phyloP scores from a whole-genome alignment of 2,113 vertebrate species.

The Melanerpes formicivorus region DNA sequence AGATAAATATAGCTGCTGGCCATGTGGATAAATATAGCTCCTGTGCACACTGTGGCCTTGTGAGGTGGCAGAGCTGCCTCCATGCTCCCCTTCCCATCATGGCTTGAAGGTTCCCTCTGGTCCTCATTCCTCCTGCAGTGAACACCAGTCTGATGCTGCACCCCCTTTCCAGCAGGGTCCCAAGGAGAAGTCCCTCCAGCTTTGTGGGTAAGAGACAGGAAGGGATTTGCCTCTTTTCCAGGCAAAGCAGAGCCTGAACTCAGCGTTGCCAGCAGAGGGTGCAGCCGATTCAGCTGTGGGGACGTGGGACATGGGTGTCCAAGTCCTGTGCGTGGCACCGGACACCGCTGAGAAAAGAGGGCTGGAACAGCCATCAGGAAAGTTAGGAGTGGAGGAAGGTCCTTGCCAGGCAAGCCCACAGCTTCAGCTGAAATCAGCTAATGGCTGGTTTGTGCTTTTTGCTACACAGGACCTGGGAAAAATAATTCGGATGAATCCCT shows the following conservation, averaged over 20 bases:
- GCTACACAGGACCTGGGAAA: not conserved
- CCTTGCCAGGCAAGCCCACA: not conserved
- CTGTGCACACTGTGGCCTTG: not conserved
- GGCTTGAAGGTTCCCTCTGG: not conserved
- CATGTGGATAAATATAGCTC: conserved; percentile 26
- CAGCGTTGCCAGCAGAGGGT: conserved; percentile 35
- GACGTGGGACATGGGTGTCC: fast-evolving
- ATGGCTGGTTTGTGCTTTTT: not conserved
- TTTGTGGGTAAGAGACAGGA: fast-evolving
- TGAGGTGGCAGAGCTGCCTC: not conserved
- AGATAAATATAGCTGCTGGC: conserved; percentile 45
- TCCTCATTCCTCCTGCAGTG: not conserved
- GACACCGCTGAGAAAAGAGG: not conserved
- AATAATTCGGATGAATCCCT: not conserved
- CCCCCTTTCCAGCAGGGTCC: not conserved
- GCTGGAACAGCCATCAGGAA: not conserved
- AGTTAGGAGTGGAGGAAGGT: not conserved
- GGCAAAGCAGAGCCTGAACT: not conserved
- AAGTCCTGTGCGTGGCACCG: fast-evolving
- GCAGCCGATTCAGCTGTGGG: not conserved
- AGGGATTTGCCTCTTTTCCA: not conserved
- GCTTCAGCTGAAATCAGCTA: not conserved
- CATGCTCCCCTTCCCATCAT: fast-evolving
- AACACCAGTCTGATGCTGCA: not conserved
- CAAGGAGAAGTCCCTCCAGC: not conserved